Percentiles rank a stretch among this genome's conserved stretches.
These are phyloP conservation scores for Arothron firmamentum DNA, from an alignment of 2,113 vertebrate species.

Conservation along the genomic window DNA sequence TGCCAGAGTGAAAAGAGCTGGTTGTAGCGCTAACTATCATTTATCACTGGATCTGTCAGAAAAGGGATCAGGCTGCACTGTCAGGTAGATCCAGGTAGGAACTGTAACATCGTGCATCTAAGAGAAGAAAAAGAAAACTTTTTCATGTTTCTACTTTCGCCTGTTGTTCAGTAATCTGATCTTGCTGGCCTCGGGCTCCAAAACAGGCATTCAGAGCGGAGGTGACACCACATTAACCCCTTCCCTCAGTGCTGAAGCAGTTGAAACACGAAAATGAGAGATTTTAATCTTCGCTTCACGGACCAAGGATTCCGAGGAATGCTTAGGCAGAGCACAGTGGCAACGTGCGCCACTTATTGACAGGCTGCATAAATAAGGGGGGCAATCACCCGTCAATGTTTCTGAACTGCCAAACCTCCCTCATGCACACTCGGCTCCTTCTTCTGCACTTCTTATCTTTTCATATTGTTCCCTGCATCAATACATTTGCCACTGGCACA, in stretches of 20 bases:
- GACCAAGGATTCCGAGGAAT: conserved; percentile 56
- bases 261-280: conserved; percentile 70
- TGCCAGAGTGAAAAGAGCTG: conserved; percentile 61
- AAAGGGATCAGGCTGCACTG: conserved; percentile 42
- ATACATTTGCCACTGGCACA: conserved; percentile 66
- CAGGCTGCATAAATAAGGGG: conserved; percentile 64
- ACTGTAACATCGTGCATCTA: conserved; percentile 43
- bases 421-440: conserved; percentile 28
- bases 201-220: conserved; percentile 60
- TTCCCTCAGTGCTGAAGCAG: conserved; percentile 46
- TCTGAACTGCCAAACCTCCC: conserved; percentile 59
- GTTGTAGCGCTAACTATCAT: conserved; percentile 66
- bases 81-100: conserved; percentile 62
- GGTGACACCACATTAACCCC: conserved; percentile 68
- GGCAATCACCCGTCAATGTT: conserved; percentile 57
- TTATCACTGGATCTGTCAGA: conserved; percentile 59
- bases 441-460: conserved; percentile 59
- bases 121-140: conserved; percentile 25
- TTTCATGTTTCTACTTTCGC: conserved; percentile 29
- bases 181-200: conserved; percentile 58
- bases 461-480: conserved; percentile 62
- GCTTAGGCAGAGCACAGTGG: conserved; percentile 47
- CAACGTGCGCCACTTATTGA: conserved; percentile 62
- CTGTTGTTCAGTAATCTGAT: conserved; percentile 67
- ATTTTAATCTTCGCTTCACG: conserved; percentile 70